Conservation (phyloP, 2,888 invertebrate species). For the Euplexia lucipara region DNA sequence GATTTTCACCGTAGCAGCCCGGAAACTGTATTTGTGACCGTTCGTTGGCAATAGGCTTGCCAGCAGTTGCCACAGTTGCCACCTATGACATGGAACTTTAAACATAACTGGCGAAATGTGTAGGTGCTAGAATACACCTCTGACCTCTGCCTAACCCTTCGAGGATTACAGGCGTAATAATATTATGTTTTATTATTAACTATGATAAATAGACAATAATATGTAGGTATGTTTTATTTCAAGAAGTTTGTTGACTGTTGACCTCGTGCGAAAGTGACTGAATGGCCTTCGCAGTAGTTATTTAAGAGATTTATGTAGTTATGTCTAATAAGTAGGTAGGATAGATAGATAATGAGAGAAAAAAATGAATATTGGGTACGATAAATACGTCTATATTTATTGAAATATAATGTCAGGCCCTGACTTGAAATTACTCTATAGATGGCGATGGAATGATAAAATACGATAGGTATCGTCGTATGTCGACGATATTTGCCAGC, state of each 20-base stretch:
- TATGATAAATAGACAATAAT: not conserved
- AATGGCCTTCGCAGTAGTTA: conserved; percentile 23
- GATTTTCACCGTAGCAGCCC: too few relatives aligned
- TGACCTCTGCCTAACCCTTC: too few relatives aligned
- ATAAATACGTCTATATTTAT: not conserved
- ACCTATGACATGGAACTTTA: too few relatives aligned
- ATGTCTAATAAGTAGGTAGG: too few relatives aligned
- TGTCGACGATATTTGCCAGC: not conserved
- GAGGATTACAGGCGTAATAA: too few relatives aligned
- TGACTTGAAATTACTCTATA: not conserved
- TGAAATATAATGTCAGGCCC: conserved; percentile 24
- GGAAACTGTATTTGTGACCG: too few relatives aligned
- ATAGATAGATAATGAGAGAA: conserved; percentile 28
- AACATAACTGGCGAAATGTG: too few relatives aligned
- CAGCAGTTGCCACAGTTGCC: too few relatives aligned
- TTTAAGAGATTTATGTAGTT: too few relatives aligned
- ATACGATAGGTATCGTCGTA: too few relatives aligned
- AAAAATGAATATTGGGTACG: conserved; percentile 10
- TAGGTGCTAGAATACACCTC: too few relatives aligned
- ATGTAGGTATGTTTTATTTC: conserved; percentile 6
- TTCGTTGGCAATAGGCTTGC: too few relatives aligned
- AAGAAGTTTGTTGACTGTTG: conserved; percentile 30
- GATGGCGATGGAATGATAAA: conserved; percentile 16
- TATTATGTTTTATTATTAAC: conserved; percentile 1
- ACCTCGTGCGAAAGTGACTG: conserved; percentile 30